Evolutionary conservation across 2,888 invertebrate species (phyloP).

Genomic region (Synanthedon tipuliformis): DNA sequence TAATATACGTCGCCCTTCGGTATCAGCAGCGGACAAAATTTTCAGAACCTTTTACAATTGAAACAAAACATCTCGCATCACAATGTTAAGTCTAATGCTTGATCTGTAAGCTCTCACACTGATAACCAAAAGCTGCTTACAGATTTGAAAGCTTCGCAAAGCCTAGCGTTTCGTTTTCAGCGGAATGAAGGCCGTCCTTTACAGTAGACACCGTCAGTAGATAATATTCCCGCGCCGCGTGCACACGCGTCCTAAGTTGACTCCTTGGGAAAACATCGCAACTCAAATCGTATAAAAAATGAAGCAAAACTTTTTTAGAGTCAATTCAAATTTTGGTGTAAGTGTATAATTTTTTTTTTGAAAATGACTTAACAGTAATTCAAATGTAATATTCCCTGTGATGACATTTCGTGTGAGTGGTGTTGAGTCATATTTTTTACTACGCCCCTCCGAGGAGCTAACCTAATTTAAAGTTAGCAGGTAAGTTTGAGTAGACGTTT

Average conservation of each 20-base stretch:
- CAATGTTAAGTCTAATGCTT: constrained; percentile 7
- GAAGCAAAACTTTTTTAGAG: neutral
- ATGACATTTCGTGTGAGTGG: constrained; percentile 4
- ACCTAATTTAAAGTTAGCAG: constrained; percentile 18
- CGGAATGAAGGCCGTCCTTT: constrained; percentile 4
- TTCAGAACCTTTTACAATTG: too few relatives aligned
- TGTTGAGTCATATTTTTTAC: constrained; percentile 7
- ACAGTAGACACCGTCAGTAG: constrained; percentile 16
- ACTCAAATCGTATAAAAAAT: constrained; percentile 2
- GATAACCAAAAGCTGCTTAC: constrained; percentile 42
- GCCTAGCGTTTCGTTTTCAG: constrained; percentile 22
- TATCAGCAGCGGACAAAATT: too few relatives aligned
- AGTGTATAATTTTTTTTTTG: neutral
- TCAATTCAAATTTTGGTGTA: neutral
- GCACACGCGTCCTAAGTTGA: constrained; percentile 13
- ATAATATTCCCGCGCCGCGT: constrained; percentile 11
- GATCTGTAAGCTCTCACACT: constrained; percentile 23
- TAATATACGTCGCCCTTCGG: too few relatives aligned
- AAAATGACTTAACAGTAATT: neutral
- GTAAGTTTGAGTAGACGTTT: constrained; percentile 12
- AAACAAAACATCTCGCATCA: too few relatives aligned
- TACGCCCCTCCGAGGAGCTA: constrained; percentile 5
- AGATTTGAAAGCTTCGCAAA: constrained; percentile 21
- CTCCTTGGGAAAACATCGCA: constrained; percentile 4
- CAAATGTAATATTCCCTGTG: neutral